These are phyloP conservation scores for Drosophila pseudotakahashii DNA, from an alignment of 2,888 invertebrate species.

Conservation along the genomic window DNA sequence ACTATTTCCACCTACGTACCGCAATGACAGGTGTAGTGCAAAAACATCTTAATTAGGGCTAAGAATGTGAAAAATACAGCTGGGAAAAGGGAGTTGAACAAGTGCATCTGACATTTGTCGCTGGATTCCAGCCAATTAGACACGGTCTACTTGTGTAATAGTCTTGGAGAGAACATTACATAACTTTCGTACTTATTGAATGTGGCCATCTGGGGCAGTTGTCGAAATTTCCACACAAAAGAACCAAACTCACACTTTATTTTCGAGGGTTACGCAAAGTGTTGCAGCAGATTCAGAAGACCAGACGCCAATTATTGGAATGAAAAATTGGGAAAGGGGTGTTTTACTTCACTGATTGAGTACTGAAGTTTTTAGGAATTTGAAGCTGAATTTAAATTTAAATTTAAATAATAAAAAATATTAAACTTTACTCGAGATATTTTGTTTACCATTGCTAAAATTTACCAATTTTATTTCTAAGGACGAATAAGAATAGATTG, in stretches of 20 bases:
- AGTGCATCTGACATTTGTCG: conserved; percentile 37
- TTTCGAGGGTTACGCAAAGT: background rate
- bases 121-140: conserved; percentile 17
- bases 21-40: conserved; percentile 39
- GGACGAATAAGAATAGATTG: too few species aligned
- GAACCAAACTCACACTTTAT: background rate
- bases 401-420: too few species aligned
- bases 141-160: conserved; percentile 18
- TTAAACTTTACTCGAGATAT: too few species aligned
- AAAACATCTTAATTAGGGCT: conserved; percentile 63
- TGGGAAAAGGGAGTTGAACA: conserved; percentile 5
- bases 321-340: background rate
- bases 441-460: too few species aligned
- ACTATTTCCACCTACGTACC: conserved; percentile 5
- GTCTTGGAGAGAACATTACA: background rate
- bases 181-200: conserved; percentile 14
- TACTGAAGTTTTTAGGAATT: background rate
- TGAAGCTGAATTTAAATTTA: too few species aligned
- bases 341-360: background rate
- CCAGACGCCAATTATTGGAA: background rate
- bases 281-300: background rate
- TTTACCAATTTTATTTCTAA: too few species aligned
- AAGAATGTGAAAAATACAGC: conserved; percentile 14
- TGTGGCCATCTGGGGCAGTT: conserved; percentile 18
- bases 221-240: conserved; percentile 14